Evolutionary conservation across 2,888 invertebrate genomes (phyloP).

Genomic region (Rhingia rostrata): DNA sequence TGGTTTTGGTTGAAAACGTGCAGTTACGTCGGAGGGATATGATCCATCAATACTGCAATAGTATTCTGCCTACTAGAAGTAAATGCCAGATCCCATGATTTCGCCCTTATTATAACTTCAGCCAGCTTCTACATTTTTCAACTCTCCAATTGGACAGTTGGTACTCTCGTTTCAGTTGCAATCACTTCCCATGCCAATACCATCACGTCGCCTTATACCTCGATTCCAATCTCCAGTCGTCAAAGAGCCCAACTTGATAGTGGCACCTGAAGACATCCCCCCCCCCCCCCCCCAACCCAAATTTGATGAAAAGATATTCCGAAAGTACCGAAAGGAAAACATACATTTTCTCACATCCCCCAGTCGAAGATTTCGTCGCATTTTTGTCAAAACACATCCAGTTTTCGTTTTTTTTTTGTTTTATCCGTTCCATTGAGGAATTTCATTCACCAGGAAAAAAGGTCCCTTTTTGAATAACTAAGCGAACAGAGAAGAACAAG

Average conservation of each 20-base stretch:
- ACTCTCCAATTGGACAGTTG: too few relatives aligned
- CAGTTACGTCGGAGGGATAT: too few relatives aligned
- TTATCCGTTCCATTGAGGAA: constrained; percentile 26
- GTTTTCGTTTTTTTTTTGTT: constrained; percentile 3
- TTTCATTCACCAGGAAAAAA: constrained; percentile 63
- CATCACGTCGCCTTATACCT: too few relatives aligned
- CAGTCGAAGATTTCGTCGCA: constrained; percentile 11
- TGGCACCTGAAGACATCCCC: neutral
- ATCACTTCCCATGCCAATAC: too few relatives aligned
- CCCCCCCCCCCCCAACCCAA: neutral
- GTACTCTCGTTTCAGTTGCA: too few relatives aligned
- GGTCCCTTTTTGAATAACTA: neutral
- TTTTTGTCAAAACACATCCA: constrained; percentile 32
- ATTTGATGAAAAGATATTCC: neutral
- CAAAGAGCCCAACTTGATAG: neutral
- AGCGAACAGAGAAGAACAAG: neutral
- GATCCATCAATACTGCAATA: too few relatives aligned
- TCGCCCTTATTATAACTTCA: too few relatives aligned
- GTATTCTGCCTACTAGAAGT: too few relatives aligned
- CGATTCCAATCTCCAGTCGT: too few relatives aligned
- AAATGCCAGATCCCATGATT: too few relatives aligned
- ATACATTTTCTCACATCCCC: constrained; percentile 34
- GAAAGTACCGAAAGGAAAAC: neutral
- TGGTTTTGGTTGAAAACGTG: too few relatives aligned
- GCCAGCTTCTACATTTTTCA: too few relatives aligned